A percentile compares a stretch with the other conserved stretches of the same genome.
Conservation (phyloP, 2,113 vertebrate genomes). For the Pycnonotus jocosus region DNA sequence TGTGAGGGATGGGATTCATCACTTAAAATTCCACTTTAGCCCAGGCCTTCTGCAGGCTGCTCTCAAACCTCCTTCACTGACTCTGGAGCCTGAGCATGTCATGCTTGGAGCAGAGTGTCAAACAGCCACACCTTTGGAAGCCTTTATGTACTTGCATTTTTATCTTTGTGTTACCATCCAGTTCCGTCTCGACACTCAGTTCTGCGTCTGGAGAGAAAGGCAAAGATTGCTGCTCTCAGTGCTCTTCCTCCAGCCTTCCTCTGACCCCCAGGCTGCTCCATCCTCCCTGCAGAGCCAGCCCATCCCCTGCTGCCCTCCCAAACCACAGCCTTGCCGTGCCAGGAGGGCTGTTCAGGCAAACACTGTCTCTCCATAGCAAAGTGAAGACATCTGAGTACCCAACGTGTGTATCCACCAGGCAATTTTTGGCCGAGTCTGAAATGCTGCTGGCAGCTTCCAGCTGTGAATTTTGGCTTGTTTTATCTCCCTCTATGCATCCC, state of each 20-base stretch:
- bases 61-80: not conserved
- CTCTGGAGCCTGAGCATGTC: not conserved
- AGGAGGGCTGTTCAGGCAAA: not conserved
- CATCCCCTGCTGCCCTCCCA: not conserved
- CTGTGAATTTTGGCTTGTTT: slow-evolving; percentile 21
- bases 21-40: not conserved
- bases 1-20: not conserved
- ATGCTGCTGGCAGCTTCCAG: slow-evolving; percentile 20
- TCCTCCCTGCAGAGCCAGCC: rapidly evolving
- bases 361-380: not conserved
- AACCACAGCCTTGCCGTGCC: rapidly evolving
- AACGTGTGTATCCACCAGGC: not conserved
- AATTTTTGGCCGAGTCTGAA: not conserved
- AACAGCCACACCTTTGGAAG: not conserved
- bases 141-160: not conserved
- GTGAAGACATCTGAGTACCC: not conserved
- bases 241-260: not conserved
- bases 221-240: not conserved
- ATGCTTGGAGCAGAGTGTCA: not conserved
- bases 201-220: not conserved
- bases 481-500: not conserved
- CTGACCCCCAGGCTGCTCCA: not conserved
- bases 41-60: not conserved
- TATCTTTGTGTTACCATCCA: not conserved
- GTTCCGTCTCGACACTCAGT: not conserved